Evolutionary conservation across 2,113 vertebrate species (phyloP).

Genomic region (Saccopteryx bilineata): DNA sequence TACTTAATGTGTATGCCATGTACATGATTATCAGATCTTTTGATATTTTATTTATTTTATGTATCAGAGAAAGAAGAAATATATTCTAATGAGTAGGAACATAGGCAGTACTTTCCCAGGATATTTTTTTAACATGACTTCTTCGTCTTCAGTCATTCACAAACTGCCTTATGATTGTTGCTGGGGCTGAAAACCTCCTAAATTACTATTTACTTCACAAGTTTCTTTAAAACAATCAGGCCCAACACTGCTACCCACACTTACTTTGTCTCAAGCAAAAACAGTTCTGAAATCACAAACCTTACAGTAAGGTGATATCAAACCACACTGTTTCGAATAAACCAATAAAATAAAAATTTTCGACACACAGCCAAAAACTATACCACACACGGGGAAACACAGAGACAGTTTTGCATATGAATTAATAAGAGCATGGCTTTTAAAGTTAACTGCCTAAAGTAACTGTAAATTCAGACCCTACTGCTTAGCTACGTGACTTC

Average conservation of each 20-base stretch:
- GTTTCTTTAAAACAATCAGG: slow-evolving; percentile 55
- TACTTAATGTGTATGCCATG: not conserved
- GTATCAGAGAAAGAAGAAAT: not conserved
- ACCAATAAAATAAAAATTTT: not conserved
- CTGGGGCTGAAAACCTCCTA: not conserved
- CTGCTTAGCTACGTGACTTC: not conserved
- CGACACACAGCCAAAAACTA: not conserved
- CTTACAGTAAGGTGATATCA: not conserved
- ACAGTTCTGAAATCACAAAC: not conserved
- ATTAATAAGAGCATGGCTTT: not conserved
- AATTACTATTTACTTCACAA: not conserved
- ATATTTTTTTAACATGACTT: not conserved
- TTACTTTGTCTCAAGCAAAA: not conserved
- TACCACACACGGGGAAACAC: not conserved
- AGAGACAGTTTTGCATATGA: not conserved
- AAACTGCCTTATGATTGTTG: not conserved
- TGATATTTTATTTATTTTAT: not conserved
- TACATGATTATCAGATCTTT: not conserved
- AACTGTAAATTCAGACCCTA: not conserved
- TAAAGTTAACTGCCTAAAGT: not conserved
- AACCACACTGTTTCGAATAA: not conserved
- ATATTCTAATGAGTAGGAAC: not conserved
- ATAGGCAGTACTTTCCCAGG: not conserved
- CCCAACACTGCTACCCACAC: not conserved
- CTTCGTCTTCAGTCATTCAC: not conserved